These are phyloP conservation scores for Hapalemur alaotrensis DNA, from an alignment of 2,797 vertebrate genomes.

Conservation along the genomic window DNA sequence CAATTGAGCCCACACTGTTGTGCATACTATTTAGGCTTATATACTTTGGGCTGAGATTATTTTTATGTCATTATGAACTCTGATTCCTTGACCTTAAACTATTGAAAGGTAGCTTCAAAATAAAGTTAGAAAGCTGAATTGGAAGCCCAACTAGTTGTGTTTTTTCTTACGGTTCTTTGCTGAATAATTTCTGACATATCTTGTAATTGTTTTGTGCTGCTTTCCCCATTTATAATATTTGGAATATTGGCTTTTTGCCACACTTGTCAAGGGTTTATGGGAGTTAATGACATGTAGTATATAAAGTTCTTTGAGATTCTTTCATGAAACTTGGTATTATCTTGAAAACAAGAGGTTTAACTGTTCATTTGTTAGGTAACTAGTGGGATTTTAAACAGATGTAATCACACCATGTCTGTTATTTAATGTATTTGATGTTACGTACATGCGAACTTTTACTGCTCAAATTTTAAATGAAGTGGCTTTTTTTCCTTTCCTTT, in stretches of 20 bases:
- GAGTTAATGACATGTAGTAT: conserved; percentile 71
- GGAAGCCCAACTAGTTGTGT: conserved; percentile 41
- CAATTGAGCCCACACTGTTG: neutral
- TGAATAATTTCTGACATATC: conserved; percentile 63
- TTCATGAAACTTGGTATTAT: conserved; percentile 75
- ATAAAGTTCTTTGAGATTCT: conserved; percentile 72
- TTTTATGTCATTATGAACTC: conserved; percentile 42
- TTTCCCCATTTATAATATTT: conserved; percentile 61
- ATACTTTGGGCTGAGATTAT: neutral
- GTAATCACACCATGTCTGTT: conserved; percentile 61
- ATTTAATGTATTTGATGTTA: conserved; percentile 51
- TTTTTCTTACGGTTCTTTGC: conserved; percentile 39
- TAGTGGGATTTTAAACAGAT: conserved; percentile 69
- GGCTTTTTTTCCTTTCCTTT: neutral
- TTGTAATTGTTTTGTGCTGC: conserved; percentile 65
- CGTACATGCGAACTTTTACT: neutral
- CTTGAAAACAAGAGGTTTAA: conserved; percentile 74
- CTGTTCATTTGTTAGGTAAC: conserved; percentile 74
- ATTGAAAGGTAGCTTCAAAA: conserved; percentile 47
- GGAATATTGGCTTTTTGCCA: conserved; percentile 73
- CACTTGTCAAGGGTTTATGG: conserved; percentile 69
- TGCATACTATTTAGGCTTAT: neutral
- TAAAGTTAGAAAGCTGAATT: conserved; percentile 43
- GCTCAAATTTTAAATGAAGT: conserved; percentile 54
- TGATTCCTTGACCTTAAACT: conserved; percentile 29